These are phyloP conservation scores for Panagrolaimus sp. DNA, from an alignment of 1,140 invertebrate species.

Conservation along the genomic window DNA sequence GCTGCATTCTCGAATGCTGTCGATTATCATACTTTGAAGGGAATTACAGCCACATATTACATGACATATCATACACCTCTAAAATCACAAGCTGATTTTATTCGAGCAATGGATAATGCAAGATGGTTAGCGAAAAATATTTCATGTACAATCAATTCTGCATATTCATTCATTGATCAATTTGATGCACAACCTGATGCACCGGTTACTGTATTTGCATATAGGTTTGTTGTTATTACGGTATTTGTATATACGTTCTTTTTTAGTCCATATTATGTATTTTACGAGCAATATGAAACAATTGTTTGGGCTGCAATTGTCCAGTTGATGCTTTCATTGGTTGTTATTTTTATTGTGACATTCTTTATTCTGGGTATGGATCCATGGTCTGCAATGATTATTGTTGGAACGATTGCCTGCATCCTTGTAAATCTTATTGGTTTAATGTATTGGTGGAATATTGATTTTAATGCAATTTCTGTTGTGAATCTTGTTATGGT, in stretches of 20 bases:
- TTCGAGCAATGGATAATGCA: slow-evolving; percentile 70
- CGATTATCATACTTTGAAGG: slow-evolving; percentile 13
- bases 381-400: slow-evolving; percentile 71
- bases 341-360: slow-evolving; percentile 73
- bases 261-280: slow-evolving; percentile 82
- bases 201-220: slow-evolving; percentile 74
- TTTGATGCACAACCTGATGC: slow-evolving; percentile 12
- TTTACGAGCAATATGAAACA: slow-evolving; percentile 84
- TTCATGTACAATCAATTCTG: slow-evolving; percentile 66
- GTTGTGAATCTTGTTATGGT: slow-evolving; percentile 94
- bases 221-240: slow-evolving; percentile 65
- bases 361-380: slow-evolving; percentile 78
- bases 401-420: slow-evolving; percentile 70
- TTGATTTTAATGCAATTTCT: slow-evolving; percentile 81
- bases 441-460: slow-evolving; percentile 82
- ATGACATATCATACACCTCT: slow-evolving; percentile 82
- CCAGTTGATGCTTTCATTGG: slow-evolving; percentile 71
- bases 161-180: slow-evolving; percentile 24
- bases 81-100: slow-evolving; percentile 74
- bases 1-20: neutral
- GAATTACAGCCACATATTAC: slow-evolving; percentile 68
- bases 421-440: slow-evolving; percentile 77
- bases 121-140: slow-evolving; percentile 72
- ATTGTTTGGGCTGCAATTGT: slow-evolving; percentile 73
- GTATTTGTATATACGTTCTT: slow-evolving; percentile 20